Evolutionary conservation across 2,888 invertebrate species (phyloP).

Genomic region (Ichneumon xanthorius): DNA sequence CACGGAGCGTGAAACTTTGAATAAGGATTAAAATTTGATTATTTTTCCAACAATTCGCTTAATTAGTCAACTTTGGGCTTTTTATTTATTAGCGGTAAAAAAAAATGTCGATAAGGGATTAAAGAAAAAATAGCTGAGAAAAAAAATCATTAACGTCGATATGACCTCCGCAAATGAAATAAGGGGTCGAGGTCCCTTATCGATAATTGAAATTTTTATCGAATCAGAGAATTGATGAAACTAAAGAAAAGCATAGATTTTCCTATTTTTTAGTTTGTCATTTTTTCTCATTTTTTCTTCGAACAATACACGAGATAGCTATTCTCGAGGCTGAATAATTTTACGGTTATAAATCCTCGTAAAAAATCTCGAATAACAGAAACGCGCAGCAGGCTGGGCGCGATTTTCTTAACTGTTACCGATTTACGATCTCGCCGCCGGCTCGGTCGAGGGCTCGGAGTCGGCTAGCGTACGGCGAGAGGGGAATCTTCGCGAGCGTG

Average conservation of each 20-base stretch:
- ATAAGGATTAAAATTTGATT: neutral
- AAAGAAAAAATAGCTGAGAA: neutral
- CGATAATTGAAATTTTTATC: too few species aligned
- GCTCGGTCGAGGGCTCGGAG: neutral
- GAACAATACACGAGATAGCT: conserved; percentile 12
- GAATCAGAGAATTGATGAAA: neutral
- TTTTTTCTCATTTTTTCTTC: neutral
- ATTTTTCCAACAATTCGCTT: too few species aligned
- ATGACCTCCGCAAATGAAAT: neutral
- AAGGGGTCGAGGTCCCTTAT: too few species aligned
- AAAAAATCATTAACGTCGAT: neutral
- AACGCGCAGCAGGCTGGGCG: neutral
- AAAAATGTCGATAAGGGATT: neutral
- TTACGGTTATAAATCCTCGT: conserved; percentile 15
- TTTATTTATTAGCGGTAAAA: neutral
- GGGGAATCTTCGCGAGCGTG: conserved; percentile 58
- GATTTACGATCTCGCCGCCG: conserved; percentile 50
- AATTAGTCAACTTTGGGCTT: too few species aligned
- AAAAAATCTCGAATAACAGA: neutral
- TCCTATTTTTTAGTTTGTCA: too few species aligned
- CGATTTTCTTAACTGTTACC: conserved; percentile 43
- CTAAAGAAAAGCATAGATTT: neutral
- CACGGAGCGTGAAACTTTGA: neutral
- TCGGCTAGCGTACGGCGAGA: conserved; percentile 32
- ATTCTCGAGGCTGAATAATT: conserved; percentile 39